phyloP scores from a whole-genome alignment of 2,888 invertebrate species.

The Sesamia inferens region DNA sequence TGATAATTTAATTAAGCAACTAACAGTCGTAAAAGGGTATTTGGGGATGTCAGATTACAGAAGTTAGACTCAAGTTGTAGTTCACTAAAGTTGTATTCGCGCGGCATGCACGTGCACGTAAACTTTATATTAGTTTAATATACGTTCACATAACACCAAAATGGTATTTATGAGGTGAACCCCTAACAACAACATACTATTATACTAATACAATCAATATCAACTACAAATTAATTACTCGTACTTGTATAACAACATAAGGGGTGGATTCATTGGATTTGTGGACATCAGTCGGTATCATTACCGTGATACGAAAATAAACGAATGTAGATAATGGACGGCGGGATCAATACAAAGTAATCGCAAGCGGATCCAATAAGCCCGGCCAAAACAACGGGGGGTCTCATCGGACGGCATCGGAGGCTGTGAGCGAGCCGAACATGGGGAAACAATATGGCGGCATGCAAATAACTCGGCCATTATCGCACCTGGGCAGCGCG shows the following conservation, averaged over 20 bases:
- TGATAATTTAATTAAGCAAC: conserved; percentile 78
- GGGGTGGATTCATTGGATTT: conserved; percentile 76
- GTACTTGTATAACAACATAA: conserved; percentile 72
- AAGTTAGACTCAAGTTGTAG: conserved; percentile 57
- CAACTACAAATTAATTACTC: conserved; percentile 62
- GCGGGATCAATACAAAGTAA: conserved; percentile 89
- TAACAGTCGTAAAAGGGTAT: conserved; percentile 73
- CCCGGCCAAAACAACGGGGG: conserved; percentile 88
- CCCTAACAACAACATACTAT: conserved; percentile 40
- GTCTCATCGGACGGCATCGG: conserved; percentile 82
- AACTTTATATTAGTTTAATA: conserved; percentile 58
- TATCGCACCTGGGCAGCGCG: conserved; percentile 89
- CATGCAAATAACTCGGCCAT: conserved; percentile 90
- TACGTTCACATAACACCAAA: conserved; percentile 44
- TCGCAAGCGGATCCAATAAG: conserved; percentile 89
- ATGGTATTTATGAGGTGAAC: conserved; percentile 48
- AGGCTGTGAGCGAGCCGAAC: conserved; percentile 82
- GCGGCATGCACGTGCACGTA: conserved; percentile 57
- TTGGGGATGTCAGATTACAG: conserved; percentile 63
- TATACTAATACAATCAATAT: conserved; percentile 57
- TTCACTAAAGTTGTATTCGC: conserved; percentile 54
- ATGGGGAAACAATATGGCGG: conserved; percentile 89
- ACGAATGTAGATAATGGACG: conserved; percentile 89
- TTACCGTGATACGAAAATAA: conserved; percentile 87
- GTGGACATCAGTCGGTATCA: conserved; percentile 83